Base-by-base conservation (phyloP, 1,140 invertebrate species). In the Temnothorax nylanderi region DNA sequence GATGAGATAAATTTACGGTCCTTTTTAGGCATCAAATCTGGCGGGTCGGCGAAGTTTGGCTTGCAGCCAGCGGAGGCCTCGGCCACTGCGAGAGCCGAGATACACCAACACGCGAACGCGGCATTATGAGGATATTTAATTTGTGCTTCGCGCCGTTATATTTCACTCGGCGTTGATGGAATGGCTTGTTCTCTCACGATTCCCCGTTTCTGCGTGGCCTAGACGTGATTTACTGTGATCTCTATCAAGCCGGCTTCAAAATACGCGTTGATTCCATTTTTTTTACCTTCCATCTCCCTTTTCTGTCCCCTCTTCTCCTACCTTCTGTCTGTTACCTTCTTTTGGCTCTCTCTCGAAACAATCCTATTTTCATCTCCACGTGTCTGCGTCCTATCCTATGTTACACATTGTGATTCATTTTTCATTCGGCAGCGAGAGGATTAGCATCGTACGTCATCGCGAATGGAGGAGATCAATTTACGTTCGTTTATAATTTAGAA, bases 41-140 rank as follows among this genome's bases (percentile, higher is more conserved):
- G 89, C 86, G 88, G 88, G 91, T 88, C 62, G 88, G 84, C 71
- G 44, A 86, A 87, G 89, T 91, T 89, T 92, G 91, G 92, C 88
- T 21, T 34, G 21, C 34, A 56, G 87, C 92, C 92, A 93, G 74
- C 56, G 69, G 65, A 81, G 75, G 34, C 67, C 58, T 84, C 87
- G 87, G 81, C 72, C 85, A 26, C 71, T 60, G 78, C 77, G 62
- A 65, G 75, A 85, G 75, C 84, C 84, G 41, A 62, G 74, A 85
- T 87, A 87, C 86, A 90, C 86, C 85, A 87, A 89, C 86, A 90
- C 87, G 86, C 86, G 85, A 88, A 54, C 81, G 41, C 77, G 71
- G 81, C 89, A 89, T 92, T 92, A 92, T 89, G 86, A 91, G 80
- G 88, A 91, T 92, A 92, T 93, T 93, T 93, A 93, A 92, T 93